These are phyloP conservation scores for Apis cerana DNA, from an alignment of 1,140 invertebrate genomes.

Conservation along the genomic window DNA sequence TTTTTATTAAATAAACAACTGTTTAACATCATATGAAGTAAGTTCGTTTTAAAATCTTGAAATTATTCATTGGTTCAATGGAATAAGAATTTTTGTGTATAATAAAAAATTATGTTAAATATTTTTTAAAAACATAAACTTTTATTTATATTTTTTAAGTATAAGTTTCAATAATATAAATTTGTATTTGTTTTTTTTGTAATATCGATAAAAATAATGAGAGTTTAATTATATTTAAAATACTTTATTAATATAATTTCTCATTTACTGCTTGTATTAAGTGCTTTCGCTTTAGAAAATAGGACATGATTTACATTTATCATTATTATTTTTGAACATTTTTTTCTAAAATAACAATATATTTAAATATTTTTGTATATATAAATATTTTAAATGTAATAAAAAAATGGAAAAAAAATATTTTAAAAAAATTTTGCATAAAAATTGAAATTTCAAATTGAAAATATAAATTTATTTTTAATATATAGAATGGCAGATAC, in stretches of 20 bases:
- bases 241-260: background rate
- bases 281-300: slow-evolving; percentile 48
- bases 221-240: background rate
- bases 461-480: background rate
- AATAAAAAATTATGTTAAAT: background rate
- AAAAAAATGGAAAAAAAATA: background rate
- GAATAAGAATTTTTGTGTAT: background rate
- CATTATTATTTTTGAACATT: too few species aligned
- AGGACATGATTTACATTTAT: slow-evolving; percentile 18
- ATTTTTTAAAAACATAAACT: background rate
- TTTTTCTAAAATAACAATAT: background rate
- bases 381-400: background rate
- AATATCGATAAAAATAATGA: background rate
- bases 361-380: background rate
- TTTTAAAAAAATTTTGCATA: background rate
- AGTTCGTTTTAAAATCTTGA: background rate
- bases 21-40: slow-evolving; percentile 7
- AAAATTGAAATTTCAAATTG: background rate
- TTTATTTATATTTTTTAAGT: background rate
- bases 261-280: background rate
- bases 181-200: background rate
- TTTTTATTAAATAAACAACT: slow-evolving; percentile 3
- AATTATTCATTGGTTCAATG: background rate
- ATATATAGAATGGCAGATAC: slow-evolving; percentile 74
- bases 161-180: too few species aligned